Conservation (phyloP, 2,888 invertebrate species). For the Caenorhabditis sinica region DNA sequence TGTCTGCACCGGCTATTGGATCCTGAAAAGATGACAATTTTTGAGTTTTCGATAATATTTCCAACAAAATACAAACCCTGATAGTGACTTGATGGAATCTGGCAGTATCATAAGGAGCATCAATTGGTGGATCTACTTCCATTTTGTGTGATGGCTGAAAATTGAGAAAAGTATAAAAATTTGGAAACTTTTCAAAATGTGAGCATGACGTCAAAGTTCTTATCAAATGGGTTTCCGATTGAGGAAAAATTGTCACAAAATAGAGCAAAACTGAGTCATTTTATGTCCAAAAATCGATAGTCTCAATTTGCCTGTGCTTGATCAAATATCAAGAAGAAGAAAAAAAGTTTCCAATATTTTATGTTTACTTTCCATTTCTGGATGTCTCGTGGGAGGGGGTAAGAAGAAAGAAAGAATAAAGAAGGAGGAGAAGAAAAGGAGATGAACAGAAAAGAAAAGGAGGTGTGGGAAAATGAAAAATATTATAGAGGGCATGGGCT, state of each 20-base stretch:
- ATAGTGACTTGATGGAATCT: constrained; percentile 47
- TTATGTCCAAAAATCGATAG: constrained; percentile 9
- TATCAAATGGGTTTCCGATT: constrained; percentile 5
- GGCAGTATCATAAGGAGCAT: neutral
- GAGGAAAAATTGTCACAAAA: neutral
- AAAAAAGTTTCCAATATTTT: neutral
- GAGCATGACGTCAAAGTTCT: neutral
- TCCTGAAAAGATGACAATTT: constrained; percentile 35
- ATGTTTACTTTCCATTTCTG: constrained; percentile 31
- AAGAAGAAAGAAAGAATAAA: too few species aligned
- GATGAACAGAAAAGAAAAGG: neutral
- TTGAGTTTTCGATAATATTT: neutral
- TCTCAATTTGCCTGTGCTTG: neutral
- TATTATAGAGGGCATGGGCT: neutral
- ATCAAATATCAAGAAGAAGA: neutral
- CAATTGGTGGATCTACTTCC: constrained; percentile 33
- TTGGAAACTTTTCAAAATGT: neutral
- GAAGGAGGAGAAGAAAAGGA: too few species aligned
- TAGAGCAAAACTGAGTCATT: constrained; percentile 8
- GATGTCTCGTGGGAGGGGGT: neutral
- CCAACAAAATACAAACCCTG: constrained; percentile 17
- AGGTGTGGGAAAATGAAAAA: neutral
- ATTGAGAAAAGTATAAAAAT: neutral
- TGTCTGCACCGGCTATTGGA: constrained; percentile 50
- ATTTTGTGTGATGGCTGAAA: constrained; percentile 29